Conservation (phyloP, 2,797 vertebrate species). For the Mallotus villosus region DNA sequence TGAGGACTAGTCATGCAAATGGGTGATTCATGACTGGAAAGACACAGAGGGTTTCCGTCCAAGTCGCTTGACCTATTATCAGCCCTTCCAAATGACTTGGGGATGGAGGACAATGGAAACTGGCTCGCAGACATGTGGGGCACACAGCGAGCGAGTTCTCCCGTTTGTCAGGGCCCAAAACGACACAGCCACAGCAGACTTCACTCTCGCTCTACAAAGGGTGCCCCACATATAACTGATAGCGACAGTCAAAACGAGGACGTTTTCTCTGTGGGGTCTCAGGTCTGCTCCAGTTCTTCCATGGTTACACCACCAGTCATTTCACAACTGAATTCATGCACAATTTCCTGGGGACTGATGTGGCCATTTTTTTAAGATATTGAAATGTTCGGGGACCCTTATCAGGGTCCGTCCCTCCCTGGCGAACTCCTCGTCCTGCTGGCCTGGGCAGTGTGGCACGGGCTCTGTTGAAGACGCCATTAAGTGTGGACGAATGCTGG, state of each 20-base stretch:
- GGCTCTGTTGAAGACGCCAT: constrained; percentile 29
- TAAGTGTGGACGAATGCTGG: constrained; percentile 56
- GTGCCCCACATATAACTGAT: constrained; percentile 24
- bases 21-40: constrained; percentile 22
- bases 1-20: neutral
- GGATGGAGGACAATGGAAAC: constrained; percentile 53
- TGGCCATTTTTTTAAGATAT: constrained; percentile 23
- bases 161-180: constrained; percentile 9
- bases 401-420: neutral
- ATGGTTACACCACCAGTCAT: constrained; percentile 12
- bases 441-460: no score
- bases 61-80: constrained; percentile 32
- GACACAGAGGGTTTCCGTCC: constrained; percentile 21
- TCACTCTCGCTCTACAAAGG: constrained; percentile 7
- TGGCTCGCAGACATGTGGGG: constrained; percentile 29
- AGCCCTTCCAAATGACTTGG: constrained; percentile 40
- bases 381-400: constrained; percentile 32
- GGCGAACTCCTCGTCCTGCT: no score
- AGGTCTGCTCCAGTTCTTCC: constrained; percentile 14
- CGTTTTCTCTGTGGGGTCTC: constrained; percentile 15
- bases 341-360: constrained; percentile 28
- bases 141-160: constrained; percentile 44
- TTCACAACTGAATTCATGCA: constrained; percentile 10
- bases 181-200: neutral
- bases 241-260: constrained; percentile 7